These are phyloP conservation scores for Platycercus adscitus DNA, from an alignment of 2,113 vertebrate genomes.

Conservation along the genomic window DNA sequence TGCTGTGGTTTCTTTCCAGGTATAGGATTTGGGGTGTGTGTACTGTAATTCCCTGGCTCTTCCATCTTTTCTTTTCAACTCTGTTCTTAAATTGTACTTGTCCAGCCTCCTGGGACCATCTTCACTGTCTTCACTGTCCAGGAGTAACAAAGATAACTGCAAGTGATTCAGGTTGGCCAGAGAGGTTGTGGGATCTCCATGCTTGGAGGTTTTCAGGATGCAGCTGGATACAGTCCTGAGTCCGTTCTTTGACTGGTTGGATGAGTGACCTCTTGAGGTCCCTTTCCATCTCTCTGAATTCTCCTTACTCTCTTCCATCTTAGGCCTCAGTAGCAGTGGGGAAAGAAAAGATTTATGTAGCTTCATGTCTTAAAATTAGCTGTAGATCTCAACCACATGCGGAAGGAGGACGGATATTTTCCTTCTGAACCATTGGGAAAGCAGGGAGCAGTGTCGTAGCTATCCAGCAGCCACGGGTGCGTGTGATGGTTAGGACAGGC, in stretches of 20 bases:
- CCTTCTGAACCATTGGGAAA: not conserved
- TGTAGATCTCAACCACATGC: not conserved
- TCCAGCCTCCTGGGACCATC: not conserved
- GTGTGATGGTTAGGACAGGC: not conserved
- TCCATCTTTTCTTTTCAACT: not conserved
- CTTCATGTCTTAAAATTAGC: not conserved
- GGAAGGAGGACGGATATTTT: not conserved
- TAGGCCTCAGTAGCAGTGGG: not conserved
- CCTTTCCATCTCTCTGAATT: not conserved
- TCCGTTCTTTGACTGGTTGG: not conserved
- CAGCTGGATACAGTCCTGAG: not conserved
- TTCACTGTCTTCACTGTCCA: not conserved
- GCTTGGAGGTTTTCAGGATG: not conserved
- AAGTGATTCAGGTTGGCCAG: not conserved
- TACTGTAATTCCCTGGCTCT: not conserved
- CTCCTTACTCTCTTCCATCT: not conserved
- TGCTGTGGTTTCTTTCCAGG: not conserved
- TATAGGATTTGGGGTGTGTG: not conserved
- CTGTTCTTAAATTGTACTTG: not conserved
- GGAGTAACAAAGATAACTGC: not conserved
- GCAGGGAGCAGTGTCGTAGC: accelerated
- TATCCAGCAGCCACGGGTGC: not conserved
- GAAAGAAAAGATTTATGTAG: not conserved
- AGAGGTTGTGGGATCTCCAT: not conserved
- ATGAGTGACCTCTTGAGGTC: not conserved